These are phyloP conservation scores for Oedothorax gibbosus DNA, from an alignment of 1,140 invertebrate species.

Conservation along the genomic window DNA sequence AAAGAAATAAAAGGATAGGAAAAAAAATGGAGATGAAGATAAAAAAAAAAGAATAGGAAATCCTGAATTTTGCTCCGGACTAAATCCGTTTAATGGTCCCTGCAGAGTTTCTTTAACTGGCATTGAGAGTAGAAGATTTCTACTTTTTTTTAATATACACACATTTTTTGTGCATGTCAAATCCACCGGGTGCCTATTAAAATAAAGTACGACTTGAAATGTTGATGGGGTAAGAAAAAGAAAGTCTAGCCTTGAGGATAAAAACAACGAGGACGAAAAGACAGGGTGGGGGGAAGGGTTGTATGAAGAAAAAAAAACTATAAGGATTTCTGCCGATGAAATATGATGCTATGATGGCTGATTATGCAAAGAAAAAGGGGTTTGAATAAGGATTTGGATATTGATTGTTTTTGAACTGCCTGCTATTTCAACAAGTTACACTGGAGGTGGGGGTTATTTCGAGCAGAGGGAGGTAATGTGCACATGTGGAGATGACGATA, in stretches of 20 bases:
- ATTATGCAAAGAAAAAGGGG: conserved; percentile 58
- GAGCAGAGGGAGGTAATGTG: background rate
- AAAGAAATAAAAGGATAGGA: conserved; percentile 10
- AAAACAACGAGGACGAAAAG: conserved; percentile 27
- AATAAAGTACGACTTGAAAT: conserved; percentile 59
- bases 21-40: background rate
- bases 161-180: conserved; percentile 61
- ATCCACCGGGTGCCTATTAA: conserved; percentile 59
- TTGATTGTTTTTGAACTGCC: conserved; percentile 59
- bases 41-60: conserved; percentile 52
- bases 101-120: conserved; percentile 57
- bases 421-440: conserved; percentile 57
- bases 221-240: conserved; percentile 14
- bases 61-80: conserved; percentile 61
- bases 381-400: conserved; percentile 61
- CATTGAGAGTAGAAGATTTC: conserved; percentile 29
- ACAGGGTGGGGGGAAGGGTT: background rate
- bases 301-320: conserved; percentile 24
- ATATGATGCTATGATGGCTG: conserved; percentile 60
- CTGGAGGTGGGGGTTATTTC: conserved; percentile 11
- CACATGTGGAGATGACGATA: background rate
- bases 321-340: conserved; percentile 59
- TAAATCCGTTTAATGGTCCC: conserved; percentile 61
- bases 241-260: conserved; percentile 11
- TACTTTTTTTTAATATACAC: conserved; percentile 57